These are phyloP conservation scores for Ditula angustiorana DNA, from an alignment of 2,888 invertebrate genomes.

Conservation along the genomic window DNA sequence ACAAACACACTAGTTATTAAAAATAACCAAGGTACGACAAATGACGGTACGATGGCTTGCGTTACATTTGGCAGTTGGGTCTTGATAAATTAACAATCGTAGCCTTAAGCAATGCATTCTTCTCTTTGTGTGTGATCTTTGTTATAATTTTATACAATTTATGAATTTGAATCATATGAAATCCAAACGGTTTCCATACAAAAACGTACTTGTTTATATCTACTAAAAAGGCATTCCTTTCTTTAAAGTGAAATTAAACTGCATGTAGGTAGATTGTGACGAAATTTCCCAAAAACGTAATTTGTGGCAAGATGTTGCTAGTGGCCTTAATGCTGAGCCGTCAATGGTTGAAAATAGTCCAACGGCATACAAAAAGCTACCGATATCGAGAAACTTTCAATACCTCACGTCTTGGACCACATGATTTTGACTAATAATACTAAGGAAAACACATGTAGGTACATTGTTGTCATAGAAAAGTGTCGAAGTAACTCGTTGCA, in stretches of 20 bases:
- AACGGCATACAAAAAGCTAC: background rate
- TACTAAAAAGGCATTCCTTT: background rate
- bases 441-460: conserved; percentile 65
- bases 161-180: too few species aligned
- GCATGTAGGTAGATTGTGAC: conserved; percentile 22
- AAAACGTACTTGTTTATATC: background rate
- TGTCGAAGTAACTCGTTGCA: conserved; percentile 48
- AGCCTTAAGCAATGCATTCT: too few species aligned
- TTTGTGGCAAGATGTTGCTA: background rate
- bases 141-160: too few species aligned
- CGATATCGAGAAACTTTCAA: background rate
- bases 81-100: too few species aligned
- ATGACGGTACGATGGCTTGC: too few species aligned
- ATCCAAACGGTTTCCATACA: background rate
- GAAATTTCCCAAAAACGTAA: conserved; percentile 21
- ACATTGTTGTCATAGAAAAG: conserved; percentile 50
- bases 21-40: too few species aligned
- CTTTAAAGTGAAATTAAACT: background rate
- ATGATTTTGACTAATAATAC: conserved; percentile 38
- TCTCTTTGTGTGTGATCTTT: too few species aligned
- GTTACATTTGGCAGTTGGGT: too few species aligned
- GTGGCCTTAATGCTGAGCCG: background rate
- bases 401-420: conserved; percentile 12
- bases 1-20: too few species aligned
- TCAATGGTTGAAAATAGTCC: background rate